These are phyloP conservation scores for Mormyrops boulengeri DNA, from an alignment of 2,797 vertebrate genomes.

Conservation along the genomic window DNA sequence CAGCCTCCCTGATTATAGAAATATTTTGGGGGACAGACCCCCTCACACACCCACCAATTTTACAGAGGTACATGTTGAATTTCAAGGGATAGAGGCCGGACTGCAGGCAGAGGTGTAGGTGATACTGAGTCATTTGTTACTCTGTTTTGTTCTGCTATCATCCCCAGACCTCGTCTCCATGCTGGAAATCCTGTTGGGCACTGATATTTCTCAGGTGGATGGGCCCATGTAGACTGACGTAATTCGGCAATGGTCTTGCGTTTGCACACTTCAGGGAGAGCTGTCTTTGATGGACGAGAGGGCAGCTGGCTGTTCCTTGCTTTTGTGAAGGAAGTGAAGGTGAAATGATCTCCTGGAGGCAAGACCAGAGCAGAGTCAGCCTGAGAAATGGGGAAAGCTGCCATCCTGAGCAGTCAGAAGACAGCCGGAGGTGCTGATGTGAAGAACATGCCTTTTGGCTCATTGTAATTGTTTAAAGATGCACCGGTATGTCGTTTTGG, in stretches of 20 bases:
- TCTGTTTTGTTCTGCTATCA: conserved; percentile 8
- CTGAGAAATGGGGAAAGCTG: neutral
- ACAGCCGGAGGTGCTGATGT: neutral
- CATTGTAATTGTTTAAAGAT: neutral
- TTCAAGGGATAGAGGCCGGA: neutral
- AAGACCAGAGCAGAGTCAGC: neutral
- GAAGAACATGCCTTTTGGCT: neutral
- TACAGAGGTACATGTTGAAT: neutral
- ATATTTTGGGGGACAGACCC: neutral
- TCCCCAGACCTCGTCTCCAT: neutral
- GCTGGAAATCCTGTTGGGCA: neutral
- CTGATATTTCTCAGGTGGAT: conserved; percentile 3
- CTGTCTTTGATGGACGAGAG: neutral
- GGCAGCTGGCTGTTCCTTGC: neutral
- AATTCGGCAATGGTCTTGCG: neutral
- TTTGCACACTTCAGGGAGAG: neutral
- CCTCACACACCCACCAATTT: neutral
- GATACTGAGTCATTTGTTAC: neutral
- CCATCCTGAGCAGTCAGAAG: neutral
- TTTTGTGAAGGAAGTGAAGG: neutral
- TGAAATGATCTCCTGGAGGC: neutral
- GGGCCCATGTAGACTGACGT: neutral
- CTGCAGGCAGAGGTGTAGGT: neutral
- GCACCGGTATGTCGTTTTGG: neutral
- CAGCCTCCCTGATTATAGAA: neutral